Evolutionary conservation across 2,113 vertebrate species (phyloP).

Genomic region (Dicrurus megarhynchus): DNA sequence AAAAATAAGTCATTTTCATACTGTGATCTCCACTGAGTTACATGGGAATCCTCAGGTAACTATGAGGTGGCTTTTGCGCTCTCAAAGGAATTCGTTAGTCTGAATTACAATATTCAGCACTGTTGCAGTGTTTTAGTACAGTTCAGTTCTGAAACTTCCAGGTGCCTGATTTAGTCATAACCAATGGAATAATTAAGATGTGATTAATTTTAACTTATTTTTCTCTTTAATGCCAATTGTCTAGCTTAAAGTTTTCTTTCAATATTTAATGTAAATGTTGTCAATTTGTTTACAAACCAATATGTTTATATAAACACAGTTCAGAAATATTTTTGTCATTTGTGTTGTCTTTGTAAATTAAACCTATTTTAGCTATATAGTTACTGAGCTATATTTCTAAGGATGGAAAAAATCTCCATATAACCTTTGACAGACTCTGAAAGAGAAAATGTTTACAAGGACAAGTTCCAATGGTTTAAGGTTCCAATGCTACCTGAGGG

Average conservation of each 20-base stretch:
- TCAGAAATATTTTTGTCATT: constrained; percentile 22
- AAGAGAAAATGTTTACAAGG: neutral
- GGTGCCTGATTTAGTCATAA: neutral
- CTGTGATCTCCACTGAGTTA: neutral
- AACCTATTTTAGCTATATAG: neutral
- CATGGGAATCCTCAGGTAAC: neutral
- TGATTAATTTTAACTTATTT: constrained; percentile 6
- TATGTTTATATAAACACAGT: constrained; percentile 42
- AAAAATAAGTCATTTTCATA: neutral
- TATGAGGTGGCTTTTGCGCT: neutral
- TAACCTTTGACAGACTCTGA: neutral
- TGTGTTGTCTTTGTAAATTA: neutral
- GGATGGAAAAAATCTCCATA: neutral
- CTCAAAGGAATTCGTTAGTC: neutral
- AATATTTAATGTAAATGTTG: neutral
- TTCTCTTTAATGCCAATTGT: neutral
- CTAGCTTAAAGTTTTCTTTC: neutral
- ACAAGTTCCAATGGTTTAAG: neutral
- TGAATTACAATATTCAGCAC: neutral
- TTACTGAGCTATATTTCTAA: neutral
- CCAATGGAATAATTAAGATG: neutral
- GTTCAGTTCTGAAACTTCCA: neutral
- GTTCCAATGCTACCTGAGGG: neutral
- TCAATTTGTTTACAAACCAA: constrained; percentile 8
- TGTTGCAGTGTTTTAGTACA: neutral